A percentile compares a stretch with the other conserved stretches of the same genome.
Conservation (phyloP, 2,888 invertebrate genomes). For the Oscheius sp. region DNA sequence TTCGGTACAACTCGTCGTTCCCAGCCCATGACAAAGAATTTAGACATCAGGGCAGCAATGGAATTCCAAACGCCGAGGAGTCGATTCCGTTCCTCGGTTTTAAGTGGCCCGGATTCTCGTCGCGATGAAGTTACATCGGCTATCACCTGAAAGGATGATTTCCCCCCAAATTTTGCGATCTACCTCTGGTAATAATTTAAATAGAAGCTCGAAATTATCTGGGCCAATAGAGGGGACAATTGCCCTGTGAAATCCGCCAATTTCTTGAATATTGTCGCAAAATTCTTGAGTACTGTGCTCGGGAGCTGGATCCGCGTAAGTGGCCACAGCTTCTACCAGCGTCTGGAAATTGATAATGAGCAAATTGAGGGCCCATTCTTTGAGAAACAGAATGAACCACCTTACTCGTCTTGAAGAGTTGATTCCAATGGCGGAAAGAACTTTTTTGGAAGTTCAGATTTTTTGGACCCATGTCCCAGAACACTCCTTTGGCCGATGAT, state of each 20-base stretch:
- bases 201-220: constrained; percentile 39
- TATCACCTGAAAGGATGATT: constrained; percentile 38
- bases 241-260: constrained; percentile 35
- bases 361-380: no score
- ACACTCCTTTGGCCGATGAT: no score
- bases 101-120: constrained; percentile 26
- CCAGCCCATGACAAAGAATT: constrained; percentile 37
- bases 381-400: no score
- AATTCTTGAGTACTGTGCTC: constrained; percentile 31
- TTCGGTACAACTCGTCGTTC: constrained; percentile 35
- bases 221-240: constrained; percentile 27
- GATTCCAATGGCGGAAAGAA: no score
- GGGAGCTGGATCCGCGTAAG: constrained; percentile 28
- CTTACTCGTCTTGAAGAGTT: no score
- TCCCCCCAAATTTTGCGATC: background rate
- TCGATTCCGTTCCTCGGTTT: background rate
- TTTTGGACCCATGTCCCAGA: no score
- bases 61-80: constrained; percentile 24
- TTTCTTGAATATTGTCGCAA: constrained; percentile 13
- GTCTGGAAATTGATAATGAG: constrained; percentile 23
- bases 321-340: constrained; percentile 32
- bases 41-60: constrained; percentile 16
- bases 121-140: constrained; percentile 29
- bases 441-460: no score
- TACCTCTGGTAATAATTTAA: constrained; percentile 38